Conservation (phyloP, 1,140 invertebrate genomes). For the Lethrus apterus region DNA sequence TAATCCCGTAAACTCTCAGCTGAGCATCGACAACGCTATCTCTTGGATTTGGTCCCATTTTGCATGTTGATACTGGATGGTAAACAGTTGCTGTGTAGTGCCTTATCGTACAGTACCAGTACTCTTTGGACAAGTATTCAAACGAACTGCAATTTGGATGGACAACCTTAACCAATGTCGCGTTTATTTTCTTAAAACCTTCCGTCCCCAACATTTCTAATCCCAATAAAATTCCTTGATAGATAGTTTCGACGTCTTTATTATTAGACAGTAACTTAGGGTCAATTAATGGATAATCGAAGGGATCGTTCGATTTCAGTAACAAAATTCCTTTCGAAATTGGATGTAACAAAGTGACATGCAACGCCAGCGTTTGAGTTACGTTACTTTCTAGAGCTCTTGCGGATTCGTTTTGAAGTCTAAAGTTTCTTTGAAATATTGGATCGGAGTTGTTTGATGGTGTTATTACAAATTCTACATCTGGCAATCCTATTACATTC, state of each 20-base stretch:
- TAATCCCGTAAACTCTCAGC: conserved; percentile 38
- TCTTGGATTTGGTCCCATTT: conserved; percentile 47
- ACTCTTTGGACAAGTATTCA: conserved; percentile 42
- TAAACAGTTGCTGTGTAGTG: conserved; percentile 44
- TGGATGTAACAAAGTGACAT: conserved; percentile 61
- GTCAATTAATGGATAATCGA: conserved; percentile 53
- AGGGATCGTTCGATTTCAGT: conserved; percentile 51
- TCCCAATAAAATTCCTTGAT: conserved; percentile 28
- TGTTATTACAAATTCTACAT: conserved; percentile 49
- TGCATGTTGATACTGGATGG: conserved; percentile 51
- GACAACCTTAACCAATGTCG: conserved; percentile 30
- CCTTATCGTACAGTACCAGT: conserved; percentile 47
- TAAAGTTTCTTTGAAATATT: conserved; percentile 23
- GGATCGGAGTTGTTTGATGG: conserved; percentile 22
- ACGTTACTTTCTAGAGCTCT: background rate
- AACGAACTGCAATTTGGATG: conserved; percentile 46
- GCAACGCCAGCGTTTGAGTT: conserved; percentile 51
- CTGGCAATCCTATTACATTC: conserved; percentile 41
- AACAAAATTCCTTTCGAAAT: conserved; percentile 50
- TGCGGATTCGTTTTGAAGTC: conserved; percentile 17
- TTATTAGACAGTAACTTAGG: conserved; percentile 52
- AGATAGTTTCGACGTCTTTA: conserved; percentile 32
- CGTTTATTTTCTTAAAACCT: conserved; percentile 30
- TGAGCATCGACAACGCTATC: conserved; percentile 41
- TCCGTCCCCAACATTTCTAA: conserved; percentile 32